These are phyloP conservation scores for Ferdinandea cuprea DNA, from an alignment of 2,888 invertebrate species.

Conservation along the genomic window DNA sequence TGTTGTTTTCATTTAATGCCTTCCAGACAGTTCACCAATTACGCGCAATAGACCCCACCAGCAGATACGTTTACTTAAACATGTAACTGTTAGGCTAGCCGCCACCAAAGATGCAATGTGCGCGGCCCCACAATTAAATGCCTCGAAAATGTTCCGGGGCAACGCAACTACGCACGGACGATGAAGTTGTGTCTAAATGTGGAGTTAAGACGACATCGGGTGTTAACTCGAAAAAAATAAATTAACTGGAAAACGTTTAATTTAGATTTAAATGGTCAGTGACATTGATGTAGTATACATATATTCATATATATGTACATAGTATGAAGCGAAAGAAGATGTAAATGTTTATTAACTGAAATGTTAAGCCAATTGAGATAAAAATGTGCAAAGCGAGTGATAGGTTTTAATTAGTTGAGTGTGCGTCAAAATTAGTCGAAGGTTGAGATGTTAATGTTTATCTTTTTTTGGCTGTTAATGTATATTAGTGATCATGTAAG, in stretches of 20 bases:
- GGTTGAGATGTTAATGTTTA: conserved; percentile 9
- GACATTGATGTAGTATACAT: conserved; percentile 39
- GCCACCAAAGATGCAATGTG: conserved; percentile 34
- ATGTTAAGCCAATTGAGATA: conserved; percentile 30
- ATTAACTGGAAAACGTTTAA: conserved; percentile 39
- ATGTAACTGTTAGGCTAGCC: conserved; percentile 27
- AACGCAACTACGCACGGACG: conserved; percentile 9
- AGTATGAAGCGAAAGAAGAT: neutral
- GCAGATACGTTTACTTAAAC: conserved; percentile 28
- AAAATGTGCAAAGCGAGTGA: neutral
- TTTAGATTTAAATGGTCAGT: conserved; percentile 62
- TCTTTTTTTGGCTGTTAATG: neutral
- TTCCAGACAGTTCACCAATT: conserved; percentile 17
- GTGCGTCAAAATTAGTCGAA: conserved; percentile 13
- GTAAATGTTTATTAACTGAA: conserved; percentile 30
- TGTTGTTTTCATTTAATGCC: conserved; percentile 34
- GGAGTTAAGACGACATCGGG: conserved; percentile 22
- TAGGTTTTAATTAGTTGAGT: conserved; percentile 6
- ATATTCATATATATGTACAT: neutral
- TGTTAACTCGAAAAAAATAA: conserved; percentile 36
- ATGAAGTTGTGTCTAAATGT: conserved; percentile 41
- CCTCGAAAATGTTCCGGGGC: conserved; percentile 24
- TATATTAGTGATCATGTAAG: too few relatives aligned
- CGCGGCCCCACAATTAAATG: conserved; percentile 43
- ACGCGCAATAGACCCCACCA: conserved; percentile 18